A percentile compares a stretch with the other conserved stretches of the same genome.
Evolutionary conservation across 2,888 invertebrate species (phyloP).

Genomic region (Brassicogethes aeneus): DNA sequence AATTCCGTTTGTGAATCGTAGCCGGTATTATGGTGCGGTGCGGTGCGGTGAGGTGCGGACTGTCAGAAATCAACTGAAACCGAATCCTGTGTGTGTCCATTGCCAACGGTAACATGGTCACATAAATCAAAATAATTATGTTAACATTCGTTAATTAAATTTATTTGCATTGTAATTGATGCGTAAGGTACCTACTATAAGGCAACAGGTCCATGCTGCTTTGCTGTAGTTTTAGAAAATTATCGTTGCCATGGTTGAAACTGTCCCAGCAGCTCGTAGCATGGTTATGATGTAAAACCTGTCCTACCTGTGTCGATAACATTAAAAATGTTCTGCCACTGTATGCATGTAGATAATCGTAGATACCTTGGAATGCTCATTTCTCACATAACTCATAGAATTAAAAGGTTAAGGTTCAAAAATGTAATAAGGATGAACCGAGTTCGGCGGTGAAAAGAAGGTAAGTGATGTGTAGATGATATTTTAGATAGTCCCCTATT

Average conservation of each 20-base stretch:
- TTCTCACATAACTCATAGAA: background rate
- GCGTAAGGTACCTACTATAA: background rate
- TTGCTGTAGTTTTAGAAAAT: slow-evolving; percentile 21
- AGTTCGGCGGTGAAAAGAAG: too few species aligned
- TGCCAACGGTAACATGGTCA: background rate
- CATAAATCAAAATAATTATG: background rate
- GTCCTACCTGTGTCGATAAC: slow-evolving; percentile 4
- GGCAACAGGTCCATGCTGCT: slow-evolving; percentile 12
- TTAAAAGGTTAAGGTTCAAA: too few species aligned
- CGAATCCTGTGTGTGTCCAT: background rate
- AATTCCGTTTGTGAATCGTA: background rate
- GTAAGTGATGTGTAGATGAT: too few species aligned
- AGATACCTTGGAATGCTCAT: slow-evolving; percentile 2
- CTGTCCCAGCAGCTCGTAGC: slow-evolving; percentile 17
- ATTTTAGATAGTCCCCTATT: too few species aligned
- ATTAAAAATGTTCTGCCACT: slow-evolving; percentile 6
- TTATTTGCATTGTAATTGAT: background rate
- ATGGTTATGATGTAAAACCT: slow-evolving; percentile 20
- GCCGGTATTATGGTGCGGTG: too few species aligned
- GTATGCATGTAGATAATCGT: slow-evolving; percentile 6
- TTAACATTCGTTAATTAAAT: background rate
- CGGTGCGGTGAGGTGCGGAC: background rate
- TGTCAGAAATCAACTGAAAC: background rate
- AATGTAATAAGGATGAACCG: too few species aligned
- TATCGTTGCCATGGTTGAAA: slow-evolving; percentile 21